Base-by-base conservation (phyloP, 2,797 vertebrate genomes). In the Trematomus bernacchii region DNA sequence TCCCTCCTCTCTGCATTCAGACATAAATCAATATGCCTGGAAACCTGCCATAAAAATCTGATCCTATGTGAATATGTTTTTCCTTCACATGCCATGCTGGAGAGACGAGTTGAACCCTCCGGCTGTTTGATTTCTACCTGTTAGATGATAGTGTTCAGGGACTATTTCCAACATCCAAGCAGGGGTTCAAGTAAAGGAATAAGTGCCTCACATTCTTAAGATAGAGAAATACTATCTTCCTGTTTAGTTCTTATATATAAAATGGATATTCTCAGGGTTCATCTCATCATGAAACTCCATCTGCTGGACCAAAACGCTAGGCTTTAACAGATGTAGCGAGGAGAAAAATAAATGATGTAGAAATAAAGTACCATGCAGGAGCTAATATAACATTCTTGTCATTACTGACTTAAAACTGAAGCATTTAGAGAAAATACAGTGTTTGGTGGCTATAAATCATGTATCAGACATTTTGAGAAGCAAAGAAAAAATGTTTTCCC, bases 91-190 rank as follows among this genome's bases (percentile, higher is more conserved):
- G 62, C 0, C 2, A 44, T 63, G 47, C 43, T 54, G 42, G 57
- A 58, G 70, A 76, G 37, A 66, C 0, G 4, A 64, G 47, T 46
- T 48, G 19, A 60, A 83, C 68, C 73, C 63, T 40, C 23, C 43
- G 33, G 62, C 37, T 71, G 55, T 87, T 87, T 85, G 70, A 84
- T 72, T 71, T 84, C 40, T 71, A 66, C 73, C 60, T 87, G 55
- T 72, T 42, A 16, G 51, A 77, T 13, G 10, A n/a, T 13, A n/a
- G 48, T 54, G 27, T 70, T 79, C 44, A 64, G 74, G 60, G 68
- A 68, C 53, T 72, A 40, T 73, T 57, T 72, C 18, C 16, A 15
- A 27, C 51, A 63, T 66, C 57, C 21, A 64, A 48, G 59, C 48
- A n/a, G 8, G 12, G 43, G 54, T 61, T 66, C 42, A 63, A 52